Percentiles rank a stretch among this genome's conserved stretches.
Evolutionary conservation across 2,888 invertebrate species (phyloP).

Genomic region (Chrysina gloriosa): DNA sequence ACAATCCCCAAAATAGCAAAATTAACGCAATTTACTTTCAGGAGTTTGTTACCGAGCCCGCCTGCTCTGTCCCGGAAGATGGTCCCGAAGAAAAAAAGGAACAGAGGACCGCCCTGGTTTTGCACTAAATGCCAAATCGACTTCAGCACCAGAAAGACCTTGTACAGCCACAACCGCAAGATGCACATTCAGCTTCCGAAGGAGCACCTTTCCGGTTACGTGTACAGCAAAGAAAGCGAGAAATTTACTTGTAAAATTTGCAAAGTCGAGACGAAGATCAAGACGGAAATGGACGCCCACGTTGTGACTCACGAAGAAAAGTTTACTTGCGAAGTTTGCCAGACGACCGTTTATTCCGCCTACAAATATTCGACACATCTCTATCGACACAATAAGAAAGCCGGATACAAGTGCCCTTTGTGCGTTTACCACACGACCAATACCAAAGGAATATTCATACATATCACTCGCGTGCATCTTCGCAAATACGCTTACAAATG

Average conservation of each 20-base stretch:
- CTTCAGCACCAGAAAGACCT: constrained; percentile 52
- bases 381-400: no score
- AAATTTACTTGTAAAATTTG: constrained; percentile 29
- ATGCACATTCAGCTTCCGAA: constrained; percentile 35
- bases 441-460: constrained; percentile 54
- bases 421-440: constrained; percentile 56
- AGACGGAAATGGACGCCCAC: constrained; percentile 43
- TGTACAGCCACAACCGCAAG: constrained; percentile 53
- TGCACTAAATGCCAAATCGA: constrained; percentile 57
- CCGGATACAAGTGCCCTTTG: constrained; percentile 57
- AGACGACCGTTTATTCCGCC: constrained; percentile 57
- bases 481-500: constrained; percentile 26
- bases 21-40: no score
- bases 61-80: no score
- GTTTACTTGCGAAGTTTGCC: constrained; percentile 60
- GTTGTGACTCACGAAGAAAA: constrained; percentile 44
- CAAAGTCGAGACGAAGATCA: constrained; percentile 34
- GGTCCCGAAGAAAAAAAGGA: no score
- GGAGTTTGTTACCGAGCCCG: no score
- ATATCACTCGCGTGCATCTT: constrained; percentile 34
- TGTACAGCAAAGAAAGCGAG: no score
- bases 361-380: constrained; percentile 59
- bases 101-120: constrained; percentile 51
- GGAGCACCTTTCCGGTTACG: constrained; percentile 47
- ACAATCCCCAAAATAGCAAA: no score